These are phyloP conservation scores for Acronicta psi DNA, from an alignment of 2,888 invertebrate genomes.

Conservation along the genomic window DNA sequence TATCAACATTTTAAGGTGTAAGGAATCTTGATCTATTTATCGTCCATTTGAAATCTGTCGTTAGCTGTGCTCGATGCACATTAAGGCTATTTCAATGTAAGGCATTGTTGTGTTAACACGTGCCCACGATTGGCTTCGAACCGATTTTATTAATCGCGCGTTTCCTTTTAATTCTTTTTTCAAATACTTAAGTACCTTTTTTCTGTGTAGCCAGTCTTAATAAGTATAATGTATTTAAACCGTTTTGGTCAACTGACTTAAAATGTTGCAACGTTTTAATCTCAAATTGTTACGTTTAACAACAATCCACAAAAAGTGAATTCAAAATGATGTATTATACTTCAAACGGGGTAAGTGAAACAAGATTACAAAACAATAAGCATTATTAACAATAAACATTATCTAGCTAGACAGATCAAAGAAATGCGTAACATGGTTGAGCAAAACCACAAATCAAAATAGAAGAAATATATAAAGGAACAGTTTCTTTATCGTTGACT, in stretches of 20 bases:
- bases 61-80: conserved; percentile 23
- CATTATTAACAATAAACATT: conserved; percentile 24
- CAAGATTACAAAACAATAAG: conserved; percentile 33
- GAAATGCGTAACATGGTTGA: conserved; percentile 27
- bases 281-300: conserved; percentile 26
- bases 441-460: conserved; percentile 37
- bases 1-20: conserved; percentile 42
- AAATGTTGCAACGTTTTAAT: conserved; percentile 21
- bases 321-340: conserved; percentile 41
- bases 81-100: conserved; percentile 35
- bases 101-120: conserved; percentile 43
- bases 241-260: conserved; percentile 22
- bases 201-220: conserved; percentile 16
- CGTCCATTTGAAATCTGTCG: conserved; percentile 48
- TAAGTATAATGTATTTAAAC: conserved; percentile 22
- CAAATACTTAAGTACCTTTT: neutral
- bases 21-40: conserved; percentile 57
- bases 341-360: conserved; percentile 49
- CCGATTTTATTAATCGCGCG: conserved; percentile 27
- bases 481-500: conserved; percentile 35
- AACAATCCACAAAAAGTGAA: conserved; percentile 28
- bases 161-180: conserved; percentile 18
- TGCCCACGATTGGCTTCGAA: conserved; percentile 17
- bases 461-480: conserved; percentile 27
- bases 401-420: conserved; percentile 25